These are phyloP conservation scores for Harpalus rufipes DNA, from an alignment of 2,888 invertebrate genomes.

Conservation along the genomic window DNA sequence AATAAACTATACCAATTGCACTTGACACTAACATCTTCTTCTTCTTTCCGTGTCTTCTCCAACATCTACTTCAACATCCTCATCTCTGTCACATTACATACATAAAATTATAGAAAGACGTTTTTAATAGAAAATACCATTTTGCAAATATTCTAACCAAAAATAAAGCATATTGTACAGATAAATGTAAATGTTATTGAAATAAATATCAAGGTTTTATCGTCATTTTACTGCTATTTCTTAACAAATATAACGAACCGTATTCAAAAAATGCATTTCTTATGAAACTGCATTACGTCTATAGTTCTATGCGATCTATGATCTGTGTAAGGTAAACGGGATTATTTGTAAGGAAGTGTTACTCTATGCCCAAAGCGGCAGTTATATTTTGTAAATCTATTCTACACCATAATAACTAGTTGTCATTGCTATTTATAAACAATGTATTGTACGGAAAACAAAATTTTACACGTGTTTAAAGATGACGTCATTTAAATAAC, in stretches of 20 bases:
- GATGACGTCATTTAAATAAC: slow-evolving; percentile 54
- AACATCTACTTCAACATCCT: too few relatives aligned
- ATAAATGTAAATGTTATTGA: not conserved
- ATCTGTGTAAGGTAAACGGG: slow-evolving; percentile 3
- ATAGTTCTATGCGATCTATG: not conserved
- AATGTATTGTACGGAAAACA: slow-evolving; percentile 41
- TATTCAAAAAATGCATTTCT: not conserved
- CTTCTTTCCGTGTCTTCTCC: too few relatives aligned
- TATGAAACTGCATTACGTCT: not conserved
- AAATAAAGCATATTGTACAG: not conserved
- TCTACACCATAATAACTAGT: slow-evolving; percentile 27
- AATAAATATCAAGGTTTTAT: slow-evolving; percentile 1
- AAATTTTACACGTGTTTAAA: slow-evolving; percentile 46
- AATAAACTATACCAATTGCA: too few relatives aligned
- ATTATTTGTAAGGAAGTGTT: slow-evolving; percentile 9
- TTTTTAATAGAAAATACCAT: too few relatives aligned
- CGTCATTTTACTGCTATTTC: not conserved
- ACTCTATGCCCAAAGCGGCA: slow-evolving; percentile 11
- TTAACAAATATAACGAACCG: not conserved
- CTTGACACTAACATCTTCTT: too few relatives aligned
- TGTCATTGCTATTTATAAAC: slow-evolving; percentile 59
- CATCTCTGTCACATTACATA: too few relatives aligned
- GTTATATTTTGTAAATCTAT: slow-evolving; percentile 39
- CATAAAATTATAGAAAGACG: too few relatives aligned
- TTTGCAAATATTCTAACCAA: not conserved